Evolutionary conservation across 2,797 vertebrate genomes (phyloP), one percentile per base, ranked within the genome.

Genomic region (Notolepis coatsorum): DNA sequence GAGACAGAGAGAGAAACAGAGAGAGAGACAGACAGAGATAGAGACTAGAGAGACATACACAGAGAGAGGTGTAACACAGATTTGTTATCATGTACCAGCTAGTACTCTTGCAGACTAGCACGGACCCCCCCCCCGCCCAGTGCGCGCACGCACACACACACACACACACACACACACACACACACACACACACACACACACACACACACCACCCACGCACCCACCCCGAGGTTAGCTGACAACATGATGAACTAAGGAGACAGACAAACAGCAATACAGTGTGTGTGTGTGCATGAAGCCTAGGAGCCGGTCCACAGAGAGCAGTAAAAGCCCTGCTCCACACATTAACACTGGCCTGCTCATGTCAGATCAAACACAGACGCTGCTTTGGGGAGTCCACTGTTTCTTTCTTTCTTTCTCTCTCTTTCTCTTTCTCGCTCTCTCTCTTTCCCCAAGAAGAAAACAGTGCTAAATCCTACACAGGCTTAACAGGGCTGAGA

Each of bases 351-450:
- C 27, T 3, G 7, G 23, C 37, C 42, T 51, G 13, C 57, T 41
- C 28, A 33, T 49, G 20, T 62, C 33, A 59, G 61, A 75, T 75
- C 58, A 72, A 57, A 79, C 47, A 54, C 69, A 63, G 58, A 68
- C 39, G 47, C 68, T 1, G 15, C 56, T 21, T 24, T 21, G 15
- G 62, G 48, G 53, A 47, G 39, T 48, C 68, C 51, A 31, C 17
- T 50, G 68, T 28, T 28, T 39, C 47, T 51, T n/a, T n/a, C n/a
- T n/a, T n/a, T n/a, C n/a, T n/a, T n/a, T n/a, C n/a, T n/a, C n/a
- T n/a, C n/a, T n/a, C n/a, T n/a, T n/a, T n/a, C n/a, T n/a, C n/a
- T n/a, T n/a, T n/a, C n/a, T n/a, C n/a, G n/a, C n/a, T n/a, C n/a
- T n/a, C n/a, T n/a, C n/a, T n/a, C n/a, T n/a, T n/a, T n/a, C n/a